Evolutionary conservation across 1,140 invertebrate species (phyloP).

Genomic region (Listronotus bonariensis): DNA sequence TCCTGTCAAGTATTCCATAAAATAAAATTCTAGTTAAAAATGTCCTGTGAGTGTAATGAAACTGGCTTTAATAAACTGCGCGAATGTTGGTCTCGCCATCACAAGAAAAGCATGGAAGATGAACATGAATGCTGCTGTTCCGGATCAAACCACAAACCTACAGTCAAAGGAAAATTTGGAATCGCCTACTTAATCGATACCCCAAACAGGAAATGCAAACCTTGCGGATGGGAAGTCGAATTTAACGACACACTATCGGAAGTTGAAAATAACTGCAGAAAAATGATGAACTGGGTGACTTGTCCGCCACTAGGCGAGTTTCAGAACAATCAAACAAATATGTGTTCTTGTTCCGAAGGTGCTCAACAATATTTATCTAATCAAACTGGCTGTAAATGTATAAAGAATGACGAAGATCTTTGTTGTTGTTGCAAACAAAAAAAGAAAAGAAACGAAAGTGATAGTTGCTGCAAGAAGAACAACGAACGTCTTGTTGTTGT

Average conservation of each 20-base stretch:
- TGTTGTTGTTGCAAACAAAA: background rate
- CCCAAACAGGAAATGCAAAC: slow-evolving; percentile 39
- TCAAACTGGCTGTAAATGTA: background rate
- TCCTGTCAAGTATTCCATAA: no score
- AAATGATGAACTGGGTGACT: slow-evolving; percentile 47
- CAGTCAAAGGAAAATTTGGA: slow-evolving; percentile 39
- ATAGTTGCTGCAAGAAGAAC: slow-evolving; percentile 12
- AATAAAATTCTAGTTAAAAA: slow-evolving; percentile 28
- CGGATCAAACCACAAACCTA: background rate
- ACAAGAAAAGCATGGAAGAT: background rate
- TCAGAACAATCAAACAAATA: slow-evolving; percentile 19
- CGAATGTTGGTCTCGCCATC: slow-evolving; percentile 16
- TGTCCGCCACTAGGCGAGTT: slow-evolving; percentile 41
- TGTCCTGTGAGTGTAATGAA: slow-evolving; percentile 25
- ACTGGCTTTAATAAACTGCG: slow-evolving; percentile 14
- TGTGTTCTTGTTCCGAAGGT: slow-evolving; percentile 14
- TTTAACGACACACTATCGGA: slow-evolving; percentile 47
- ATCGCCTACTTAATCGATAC: slow-evolving; percentile 38
- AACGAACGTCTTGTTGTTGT: background rate
- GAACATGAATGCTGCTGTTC: slow-evolving; percentile 11
- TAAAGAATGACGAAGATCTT: background rate
- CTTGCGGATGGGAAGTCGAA: slow-evolving; percentile 49
- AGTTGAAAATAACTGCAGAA: slow-evolving; percentile 44
- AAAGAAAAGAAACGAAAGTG: background rate
- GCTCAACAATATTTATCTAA: background rate